Conservation (phyloP, 2,888 invertebrate species). For the Plagiodera versicolora region DNA sequence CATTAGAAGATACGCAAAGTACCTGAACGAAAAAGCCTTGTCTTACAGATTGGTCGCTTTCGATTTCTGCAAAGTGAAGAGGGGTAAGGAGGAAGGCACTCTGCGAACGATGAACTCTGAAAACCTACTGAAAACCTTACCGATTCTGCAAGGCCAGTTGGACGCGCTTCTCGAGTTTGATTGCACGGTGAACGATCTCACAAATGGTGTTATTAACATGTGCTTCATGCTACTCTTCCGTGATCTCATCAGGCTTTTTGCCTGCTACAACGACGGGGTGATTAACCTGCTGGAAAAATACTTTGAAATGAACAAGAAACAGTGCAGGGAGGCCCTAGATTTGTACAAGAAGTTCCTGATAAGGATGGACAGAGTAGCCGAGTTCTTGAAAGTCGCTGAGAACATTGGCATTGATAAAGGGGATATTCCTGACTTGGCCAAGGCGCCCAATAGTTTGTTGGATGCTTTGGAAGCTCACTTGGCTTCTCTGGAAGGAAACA, state of each 20-base stretch:
- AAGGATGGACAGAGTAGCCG: constrained; percentile 98
- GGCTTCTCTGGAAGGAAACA: constrained; percentile 90
- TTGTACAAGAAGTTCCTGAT: constrained; percentile 99
- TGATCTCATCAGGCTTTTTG: constrained; percentile 97
- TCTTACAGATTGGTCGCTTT: constrained; percentile 99
- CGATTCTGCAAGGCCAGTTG: constrained; percentile 93
- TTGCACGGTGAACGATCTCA: constrained; percentile 93
- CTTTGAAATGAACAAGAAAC: constrained; percentile 99
- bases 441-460: constrained; percentile 95
- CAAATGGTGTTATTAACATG: constrained; percentile 96
- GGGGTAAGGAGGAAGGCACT: constrained; percentile 98
- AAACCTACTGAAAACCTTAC: constrained; percentile 95
- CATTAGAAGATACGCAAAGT: constrained; percentile 97
- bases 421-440: constrained; percentile 97
- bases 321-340: constrained; percentile 96
- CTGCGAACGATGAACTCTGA: constrained; percentile 97
- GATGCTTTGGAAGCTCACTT: constrained; percentile 98
- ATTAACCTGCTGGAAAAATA: constrained; percentile 99
- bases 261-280: constrained; percentile 99
- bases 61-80: constrained; percentile 99
- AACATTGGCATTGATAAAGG: constrained; percentile 99
- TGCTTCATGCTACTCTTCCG: constrained; percentile 98
- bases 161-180: constrained; percentile 98
- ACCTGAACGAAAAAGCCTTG: constrained; percentile 98
- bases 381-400: constrained; percentile 88